These are phyloP conservation scores for Simalia tracyae DNA, from an alignment of 2,797 vertebrate genomes.

Conservation along the genomic window DNA sequence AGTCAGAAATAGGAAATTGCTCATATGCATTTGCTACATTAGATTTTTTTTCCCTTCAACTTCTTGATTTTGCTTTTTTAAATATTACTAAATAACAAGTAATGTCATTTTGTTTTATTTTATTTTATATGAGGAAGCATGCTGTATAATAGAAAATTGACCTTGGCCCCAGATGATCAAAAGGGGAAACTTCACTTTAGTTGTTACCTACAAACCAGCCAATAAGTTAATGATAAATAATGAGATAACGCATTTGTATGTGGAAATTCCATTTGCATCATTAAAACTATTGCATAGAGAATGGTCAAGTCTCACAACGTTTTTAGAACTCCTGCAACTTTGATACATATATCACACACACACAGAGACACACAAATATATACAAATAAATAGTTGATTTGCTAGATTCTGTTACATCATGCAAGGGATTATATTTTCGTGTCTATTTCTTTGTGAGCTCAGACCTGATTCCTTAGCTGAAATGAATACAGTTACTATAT, in stretches of 20 bases:
- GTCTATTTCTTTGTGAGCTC: background rate
- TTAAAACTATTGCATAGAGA: background rate
- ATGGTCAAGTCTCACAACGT: background rate
- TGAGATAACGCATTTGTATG: background rate
- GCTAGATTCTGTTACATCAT: background rate
- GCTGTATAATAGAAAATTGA: slow-evolving; percentile 29
- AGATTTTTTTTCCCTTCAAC: background rate
- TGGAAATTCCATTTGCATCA: background rate
- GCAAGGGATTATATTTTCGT: background rate
- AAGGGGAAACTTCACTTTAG: slow-evolving; percentile 1
- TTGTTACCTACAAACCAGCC: background rate
- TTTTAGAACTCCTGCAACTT: background rate
- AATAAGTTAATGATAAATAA: background rate
- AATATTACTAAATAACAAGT: slow-evolving; percentile 22
- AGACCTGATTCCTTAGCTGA: background rate
- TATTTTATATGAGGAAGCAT: slow-evolving; percentile 26
- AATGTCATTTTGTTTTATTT: slow-evolving; percentile 26
- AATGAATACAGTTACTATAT: background rate
- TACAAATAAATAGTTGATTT: background rate
- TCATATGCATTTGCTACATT: slow-evolving; percentile 13
- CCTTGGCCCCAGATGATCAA: slow-evolving; percentile 6
- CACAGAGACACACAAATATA: too few species aligned
- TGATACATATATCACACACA: too few species aligned
- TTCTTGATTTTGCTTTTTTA: slow-evolving; percentile 30
- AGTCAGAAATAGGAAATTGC: slow-evolving; percentile 13